Base-by-base conservation (phyloP, 1,140 invertebrate genomes). In the Drosophila virilis region DNA sequence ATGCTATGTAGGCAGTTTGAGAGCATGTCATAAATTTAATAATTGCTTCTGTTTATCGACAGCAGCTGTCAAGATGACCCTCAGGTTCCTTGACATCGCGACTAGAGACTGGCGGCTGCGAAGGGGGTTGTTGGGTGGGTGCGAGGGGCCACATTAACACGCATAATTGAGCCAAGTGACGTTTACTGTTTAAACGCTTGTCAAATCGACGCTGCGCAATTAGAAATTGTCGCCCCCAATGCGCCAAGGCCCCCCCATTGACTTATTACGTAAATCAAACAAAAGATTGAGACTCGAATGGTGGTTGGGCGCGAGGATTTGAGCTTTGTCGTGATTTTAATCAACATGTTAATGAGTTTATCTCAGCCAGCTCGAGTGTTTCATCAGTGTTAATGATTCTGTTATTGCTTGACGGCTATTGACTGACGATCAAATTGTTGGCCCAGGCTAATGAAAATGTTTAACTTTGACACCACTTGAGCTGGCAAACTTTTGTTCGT, bases 231-330 rank as follows among this genome's bases (percentile, higher is more conserved):
- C 74, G 52, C 69, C 52, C 57, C 37, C 52, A 46, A 22, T 54
- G 38, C 54, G 8, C 40, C 28, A 8, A 2, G 6, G 3, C 7
- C 6, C 40, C 40, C 38, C 33, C 40, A 86, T 77, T 89, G 84
- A 88, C 79, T 83, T 88, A 82, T 88, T 86, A 77, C 84, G 77
- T 62, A 88, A 86, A 86, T 86, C 75, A 68, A 61, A 86, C 78
- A 86, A 82, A 80, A 86, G 75, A 70, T 73, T 70, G 54, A 55
- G 45, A 38, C 28, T 55, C 33, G n/a, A 35, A 5, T 5, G 50
- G 22, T 17, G 15, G 51, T 37, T 33, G 15, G 40, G 38, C 51
- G 46, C 38, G 43, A 40, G 67, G 43, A 28, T 50, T 72, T 88
- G 83, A 78, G 78, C 68, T 64, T 35, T 66, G 68, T 40, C 32